phyloP scores from a whole-genome alignment of 2,113 vertebrate genomes.

The Bucco capensis region DNA sequence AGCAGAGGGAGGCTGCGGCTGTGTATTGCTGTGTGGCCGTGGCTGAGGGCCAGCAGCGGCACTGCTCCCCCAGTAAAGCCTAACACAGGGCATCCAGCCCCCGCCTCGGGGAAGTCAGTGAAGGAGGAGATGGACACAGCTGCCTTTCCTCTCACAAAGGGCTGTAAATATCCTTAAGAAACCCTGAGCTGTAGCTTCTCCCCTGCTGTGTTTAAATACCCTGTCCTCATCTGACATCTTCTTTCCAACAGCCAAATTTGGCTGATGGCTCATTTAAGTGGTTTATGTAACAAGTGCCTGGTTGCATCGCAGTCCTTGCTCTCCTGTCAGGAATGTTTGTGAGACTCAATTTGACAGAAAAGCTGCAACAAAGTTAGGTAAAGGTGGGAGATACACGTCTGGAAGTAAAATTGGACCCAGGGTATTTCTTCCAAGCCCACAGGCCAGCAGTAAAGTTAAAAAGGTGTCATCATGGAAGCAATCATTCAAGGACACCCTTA shows the following conservation, averaged over 20 bases:
- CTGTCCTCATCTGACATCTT: conserved; percentile 28
- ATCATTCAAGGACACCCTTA: background rate
- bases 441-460: background rate
- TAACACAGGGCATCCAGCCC: background rate
- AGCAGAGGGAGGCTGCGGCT: background rate
- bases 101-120: background rate
- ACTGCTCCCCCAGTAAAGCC: rapidly evolving
- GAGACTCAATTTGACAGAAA: background rate
- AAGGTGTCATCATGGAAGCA: background rate
- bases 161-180: background rate
- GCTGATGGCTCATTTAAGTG: background rate
- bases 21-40: background rate
- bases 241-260: background rate
- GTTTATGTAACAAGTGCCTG: conserved; percentile 25
- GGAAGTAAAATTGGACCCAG: background rate
- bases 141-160: conserved; percentile 75
- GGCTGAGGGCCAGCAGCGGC: background rate
- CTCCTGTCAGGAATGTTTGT: background rate
- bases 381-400: background rate
- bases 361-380: background rate
- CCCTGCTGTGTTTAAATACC: background rate
- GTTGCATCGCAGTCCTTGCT: background rate
- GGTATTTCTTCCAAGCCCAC: background rate
- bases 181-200: background rate
- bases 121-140: conserved; percentile 53